These are phyloP conservation scores for Macropodus opercularis DNA, from an alignment of 2,797 vertebrate genomes.

Conservation along the genomic window DNA sequence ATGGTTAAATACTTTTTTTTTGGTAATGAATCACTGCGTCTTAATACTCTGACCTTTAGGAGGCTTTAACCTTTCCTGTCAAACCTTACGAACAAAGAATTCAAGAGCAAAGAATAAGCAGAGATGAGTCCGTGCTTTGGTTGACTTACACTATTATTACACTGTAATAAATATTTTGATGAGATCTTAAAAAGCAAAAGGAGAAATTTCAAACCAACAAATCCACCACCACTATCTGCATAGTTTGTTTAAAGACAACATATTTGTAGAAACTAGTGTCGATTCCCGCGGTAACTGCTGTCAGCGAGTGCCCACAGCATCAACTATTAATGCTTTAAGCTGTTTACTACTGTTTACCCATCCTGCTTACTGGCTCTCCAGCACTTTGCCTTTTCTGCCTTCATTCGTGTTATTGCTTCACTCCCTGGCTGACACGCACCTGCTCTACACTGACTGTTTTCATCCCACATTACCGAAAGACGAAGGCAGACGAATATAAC, in stretches of 20 bases:
- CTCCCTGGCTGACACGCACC: no score
- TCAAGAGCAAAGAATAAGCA: slow-evolving; percentile 5
- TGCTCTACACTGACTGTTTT: not conserved
- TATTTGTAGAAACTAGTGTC: not conserved
- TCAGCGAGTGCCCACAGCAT: not conserved
- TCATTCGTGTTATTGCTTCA: not conserved
- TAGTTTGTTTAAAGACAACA: not conserved
- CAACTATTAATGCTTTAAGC: not conserved
- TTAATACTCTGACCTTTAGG: slow-evolving; percentile 43
- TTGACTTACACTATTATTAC: no score
- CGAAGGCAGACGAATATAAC: not conserved
- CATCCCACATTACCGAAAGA: not conserved
- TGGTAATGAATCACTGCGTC: slow-evolving; percentile 18
- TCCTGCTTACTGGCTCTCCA: no score
- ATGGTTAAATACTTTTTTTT: slow-evolving; percentile 42
- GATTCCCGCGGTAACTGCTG: slow-evolving; percentile 3
- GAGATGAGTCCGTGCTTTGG: not conserved
- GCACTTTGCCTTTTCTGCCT: no score
- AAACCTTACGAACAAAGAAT: slow-evolving; percentile 1
- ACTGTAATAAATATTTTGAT: not conserved
- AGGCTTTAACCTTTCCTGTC: slow-evolving; percentile 37
- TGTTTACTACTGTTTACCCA: not conserved
- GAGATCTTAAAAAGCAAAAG: not conserved
- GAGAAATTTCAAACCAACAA: not conserved
- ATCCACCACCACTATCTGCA: not conserved